These are phyloP conservation scores for Fulica atra DNA, from an alignment of 2,113 vertebrate genomes.

Conservation along the genomic window DNA sequence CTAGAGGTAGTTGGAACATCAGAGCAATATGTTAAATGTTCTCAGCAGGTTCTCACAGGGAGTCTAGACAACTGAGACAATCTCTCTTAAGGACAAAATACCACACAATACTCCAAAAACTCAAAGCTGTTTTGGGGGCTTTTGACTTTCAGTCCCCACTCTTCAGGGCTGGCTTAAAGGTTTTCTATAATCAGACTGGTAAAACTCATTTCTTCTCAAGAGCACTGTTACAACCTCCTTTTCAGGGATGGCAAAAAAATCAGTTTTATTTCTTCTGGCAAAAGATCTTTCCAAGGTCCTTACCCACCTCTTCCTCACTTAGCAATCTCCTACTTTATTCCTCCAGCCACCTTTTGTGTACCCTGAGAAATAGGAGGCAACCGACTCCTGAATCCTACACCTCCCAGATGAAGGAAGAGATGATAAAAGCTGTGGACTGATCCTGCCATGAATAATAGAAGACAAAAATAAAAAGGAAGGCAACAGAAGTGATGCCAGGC, in stretches of 20 bases:
- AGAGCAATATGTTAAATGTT: not conserved
- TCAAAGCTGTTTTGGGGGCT: not conserved
- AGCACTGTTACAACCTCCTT: not conserved
- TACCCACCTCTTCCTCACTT: not conserved
- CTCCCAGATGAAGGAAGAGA: not conserved
- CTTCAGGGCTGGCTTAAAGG: not conserved
- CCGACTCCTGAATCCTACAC: not conserved
- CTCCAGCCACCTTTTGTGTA: not conserved
- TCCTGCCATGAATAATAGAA: not conserved
- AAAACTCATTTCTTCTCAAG: not conserved
- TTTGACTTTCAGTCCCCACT: not conserved
- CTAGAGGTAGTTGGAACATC: slow-evolving; percentile 61
- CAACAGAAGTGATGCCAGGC: not conserved
- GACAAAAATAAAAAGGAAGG: not conserved
- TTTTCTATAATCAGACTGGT: not conserved
- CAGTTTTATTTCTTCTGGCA: not conserved
- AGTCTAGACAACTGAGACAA: not conserved
- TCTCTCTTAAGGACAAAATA: not conserved
- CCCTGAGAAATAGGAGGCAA: not conserved
- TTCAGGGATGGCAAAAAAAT: not conserved
- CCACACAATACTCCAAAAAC: not conserved
- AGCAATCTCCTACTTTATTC: not conserved
- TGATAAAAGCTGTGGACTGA: not conserved
- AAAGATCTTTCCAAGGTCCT: not conserved
- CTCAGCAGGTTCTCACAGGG: not conserved